phyloP scores from a whole-genome alignment of 2,888 invertebrate genomes.

The Nephrotoma flavescens region DNA sequence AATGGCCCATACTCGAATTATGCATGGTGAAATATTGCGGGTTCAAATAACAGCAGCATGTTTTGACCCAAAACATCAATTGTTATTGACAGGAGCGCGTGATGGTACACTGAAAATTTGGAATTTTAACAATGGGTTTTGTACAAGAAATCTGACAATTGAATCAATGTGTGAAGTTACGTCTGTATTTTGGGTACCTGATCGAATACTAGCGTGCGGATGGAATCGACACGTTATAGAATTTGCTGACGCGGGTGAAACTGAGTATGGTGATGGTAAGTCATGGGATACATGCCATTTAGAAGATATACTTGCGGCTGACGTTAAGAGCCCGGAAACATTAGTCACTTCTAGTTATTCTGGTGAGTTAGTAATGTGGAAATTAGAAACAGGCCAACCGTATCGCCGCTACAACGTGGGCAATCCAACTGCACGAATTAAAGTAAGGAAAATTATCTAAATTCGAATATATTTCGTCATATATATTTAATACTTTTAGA shows the following conservation, averaged over 20 bases:
- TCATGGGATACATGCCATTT: constrained; percentile 57
- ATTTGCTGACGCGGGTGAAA: constrained; percentile 39
- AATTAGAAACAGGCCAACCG: constrained; percentile 65
- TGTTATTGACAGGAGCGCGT: constrained; percentile 61
- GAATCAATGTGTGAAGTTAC: constrained; percentile 44
- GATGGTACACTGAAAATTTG: constrained; percentile 65
- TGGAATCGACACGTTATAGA: constrained; percentile 64
- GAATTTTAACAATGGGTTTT: constrained; percentile 71
- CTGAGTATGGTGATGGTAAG: constrained; percentile 43
- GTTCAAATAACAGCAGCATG: constrained; percentile 63
- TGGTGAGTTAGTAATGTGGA: constrained; percentile 71
- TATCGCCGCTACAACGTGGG: constrained; percentile 36
- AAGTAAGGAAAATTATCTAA: constrained; percentile 14
- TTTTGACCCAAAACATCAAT: constrained; percentile 58
- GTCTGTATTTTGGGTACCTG: constrained; percentile 39
- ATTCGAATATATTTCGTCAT: background rate
- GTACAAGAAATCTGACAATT: constrained; percentile 51
- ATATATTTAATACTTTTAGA: background rate
- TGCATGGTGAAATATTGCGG: constrained; percentile 48
- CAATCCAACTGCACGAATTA: constrained; percentile 27
- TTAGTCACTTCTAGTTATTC: constrained; percentile 63
- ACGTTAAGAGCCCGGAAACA: constrained; percentile 47
- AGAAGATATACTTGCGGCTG: constrained; percentile 60
- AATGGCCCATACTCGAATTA: constrained; percentile 50
- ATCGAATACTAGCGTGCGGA: constrained; percentile 58